A percentile compares a stretch with the other conserved stretches of the same genome.
Evolutionary conservation across 2,888 invertebrate species (phyloP).

Genomic region (Bembecia ichneumoniformis): DNA sequence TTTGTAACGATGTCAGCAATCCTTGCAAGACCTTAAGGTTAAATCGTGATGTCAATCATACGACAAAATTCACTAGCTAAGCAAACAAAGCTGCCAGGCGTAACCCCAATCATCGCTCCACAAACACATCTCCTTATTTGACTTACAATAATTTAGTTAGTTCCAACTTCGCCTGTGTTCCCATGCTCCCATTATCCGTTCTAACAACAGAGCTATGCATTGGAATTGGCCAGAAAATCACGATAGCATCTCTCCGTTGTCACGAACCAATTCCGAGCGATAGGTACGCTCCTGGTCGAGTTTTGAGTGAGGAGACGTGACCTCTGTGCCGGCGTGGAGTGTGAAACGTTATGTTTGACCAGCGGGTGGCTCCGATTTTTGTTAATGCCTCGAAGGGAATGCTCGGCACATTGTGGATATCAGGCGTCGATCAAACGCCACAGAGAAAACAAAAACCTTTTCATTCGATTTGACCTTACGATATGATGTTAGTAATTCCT

Average conservation of each 20-base stretch:
- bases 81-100: slow-evolving; percentile 33
- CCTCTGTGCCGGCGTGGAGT: slow-evolving; percentile 57
- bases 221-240: slow-evolving; percentile 68
- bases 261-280: slow-evolving; percentile 65
- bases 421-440: slow-evolving; percentile 66
- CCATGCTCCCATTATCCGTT: slow-evolving; percentile 64
- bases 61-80: slow-evolving; percentile 18
- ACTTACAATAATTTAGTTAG: slow-evolving; percentile 58
- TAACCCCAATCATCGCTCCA: slow-evolving; percentile 41
- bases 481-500: slow-evolving; percentile 51
- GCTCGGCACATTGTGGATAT: slow-evolving; percentile 33
- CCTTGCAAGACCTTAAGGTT: slow-evolving; percentile 12
- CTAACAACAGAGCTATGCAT: slow-evolving; percentile 54
- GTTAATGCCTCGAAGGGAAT: slow-evolving; percentile 43
- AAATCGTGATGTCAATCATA: slow-evolving; percentile 22
- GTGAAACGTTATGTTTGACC: slow-evolving; percentile 62
- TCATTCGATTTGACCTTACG: slow-evolving; percentile 46
- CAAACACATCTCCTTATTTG: slow-evolving; percentile 58
- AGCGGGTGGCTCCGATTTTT: slow-evolving; percentile 56
- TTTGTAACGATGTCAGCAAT: no score
- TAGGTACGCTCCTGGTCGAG: slow-evolving; percentile 54
- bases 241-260: slow-evolving; percentile 68
- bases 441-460: slow-evolving; percentile 33
- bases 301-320: slow-evolving; percentile 68
- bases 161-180: slow-evolving; percentile 45